Evolutionary conservation across 2,888 invertebrate species (phyloP).

Genomic region (Heteromyza rotundicornis): DNA sequence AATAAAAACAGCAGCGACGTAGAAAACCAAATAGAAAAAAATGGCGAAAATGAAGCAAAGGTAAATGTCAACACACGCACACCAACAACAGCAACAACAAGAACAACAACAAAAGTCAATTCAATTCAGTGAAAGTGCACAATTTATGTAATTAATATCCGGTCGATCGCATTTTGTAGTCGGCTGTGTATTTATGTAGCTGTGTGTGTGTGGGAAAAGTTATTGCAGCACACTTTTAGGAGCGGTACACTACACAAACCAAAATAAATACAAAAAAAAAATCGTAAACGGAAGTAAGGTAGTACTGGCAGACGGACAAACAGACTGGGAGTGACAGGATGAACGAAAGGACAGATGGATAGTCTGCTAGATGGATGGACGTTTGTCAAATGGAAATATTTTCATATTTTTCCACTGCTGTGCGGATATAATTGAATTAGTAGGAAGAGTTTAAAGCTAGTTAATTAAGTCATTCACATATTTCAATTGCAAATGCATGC

Average conservation of each 20-base stretch:
- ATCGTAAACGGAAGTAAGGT: neutral
- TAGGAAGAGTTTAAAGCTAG: too few species aligned
- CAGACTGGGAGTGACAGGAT: neutral
- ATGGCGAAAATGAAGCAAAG: neutral
- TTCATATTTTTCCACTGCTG: constrained; percentile 9
- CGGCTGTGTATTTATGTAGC: too few species aligned
- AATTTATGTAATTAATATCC: neutral
- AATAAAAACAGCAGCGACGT: neutral
- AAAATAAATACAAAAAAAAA: neutral
- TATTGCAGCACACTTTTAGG: neutral
- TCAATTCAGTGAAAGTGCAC: neutral
- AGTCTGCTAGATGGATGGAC: neutral
- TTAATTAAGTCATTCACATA: too few species aligned
- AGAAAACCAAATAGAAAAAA: neutral
- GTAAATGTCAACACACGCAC: neutral
- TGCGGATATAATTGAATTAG: neutral
- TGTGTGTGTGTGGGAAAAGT: neutral
- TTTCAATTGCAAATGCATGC: too few species aligned
- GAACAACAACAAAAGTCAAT: neutral
- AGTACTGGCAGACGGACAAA: neutral
- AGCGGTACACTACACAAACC: neutral
- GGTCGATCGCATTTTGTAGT: neutral
- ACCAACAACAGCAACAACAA: constrained; percentile 6
- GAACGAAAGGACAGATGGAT: too few species aligned
- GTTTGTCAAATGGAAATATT: constrained; percentile 16